These are phyloP conservation scores for Squalus acanthias DNA, from an alignment of 2,797 vertebrate genomes.

Conservation along the genomic window DNA sequence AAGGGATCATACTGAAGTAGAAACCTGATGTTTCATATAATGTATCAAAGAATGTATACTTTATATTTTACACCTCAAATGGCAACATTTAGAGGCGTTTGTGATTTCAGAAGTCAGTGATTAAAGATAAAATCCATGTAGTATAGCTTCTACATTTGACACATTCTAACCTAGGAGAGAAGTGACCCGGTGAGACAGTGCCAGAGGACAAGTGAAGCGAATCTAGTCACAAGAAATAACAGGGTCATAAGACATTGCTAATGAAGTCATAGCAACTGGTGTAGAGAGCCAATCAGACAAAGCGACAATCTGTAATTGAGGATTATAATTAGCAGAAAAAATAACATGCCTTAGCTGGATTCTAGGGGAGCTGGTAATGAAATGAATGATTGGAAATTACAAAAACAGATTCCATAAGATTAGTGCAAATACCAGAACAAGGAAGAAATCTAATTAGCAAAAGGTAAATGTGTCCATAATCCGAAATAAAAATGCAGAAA, in stretches of 20 bases:
- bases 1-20: not conserved
- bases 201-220: conserved; percentile 65
- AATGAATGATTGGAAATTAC: conserved; percentile 65
- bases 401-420: conserved; percentile 65
- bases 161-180: conserved; percentile 56
- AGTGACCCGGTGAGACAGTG: conserved; percentile 62
- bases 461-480: conserved; percentile 64
- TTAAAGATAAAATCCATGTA: conserved; percentile 29
- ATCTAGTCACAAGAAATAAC: conserved; percentile 74
- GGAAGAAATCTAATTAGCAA: conserved; percentile 72
- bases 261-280: conserved; percentile 76
- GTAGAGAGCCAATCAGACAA: conserved; percentile 64
- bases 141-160: conserved; percentile 52
- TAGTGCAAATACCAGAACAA: conserved; percentile 71
- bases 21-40: not conserved
- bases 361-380: conserved; percentile 66
- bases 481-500: conserved; percentile 50
- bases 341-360: conserved; percentile 68
- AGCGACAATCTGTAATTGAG: conserved; percentile 70
- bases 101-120: conserved; percentile 57
- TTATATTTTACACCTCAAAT: not conserved
- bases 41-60: not conserved
- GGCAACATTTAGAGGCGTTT: conserved; percentile 32
- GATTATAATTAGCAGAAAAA: conserved; percentile 72
- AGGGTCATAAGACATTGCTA: conserved; percentile 71